Percentiles rank a stretch among this genome's conserved stretches.
phyloP scores from a whole-genome alignment of 1,140 invertebrate species.

The Acromyrmex charruanus region DNA sequence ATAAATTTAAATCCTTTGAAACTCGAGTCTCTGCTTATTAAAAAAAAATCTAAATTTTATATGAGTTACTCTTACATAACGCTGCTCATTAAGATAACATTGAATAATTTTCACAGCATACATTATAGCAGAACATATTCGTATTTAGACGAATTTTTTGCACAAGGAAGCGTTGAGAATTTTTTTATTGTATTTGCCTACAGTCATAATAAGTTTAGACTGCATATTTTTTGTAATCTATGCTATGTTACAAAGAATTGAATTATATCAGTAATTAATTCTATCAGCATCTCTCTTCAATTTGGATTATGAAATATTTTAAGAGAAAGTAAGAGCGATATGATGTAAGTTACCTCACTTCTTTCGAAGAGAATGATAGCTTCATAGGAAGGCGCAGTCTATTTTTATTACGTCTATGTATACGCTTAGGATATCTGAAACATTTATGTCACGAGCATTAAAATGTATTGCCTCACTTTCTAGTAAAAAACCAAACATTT shows the following conservation, averaged over 20 bases:
- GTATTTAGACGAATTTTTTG: neutral
- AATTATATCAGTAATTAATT: too few relatives aligned
- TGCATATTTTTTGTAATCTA: too few relatives aligned
- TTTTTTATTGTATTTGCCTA: neutral
- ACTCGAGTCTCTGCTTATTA: neutral
- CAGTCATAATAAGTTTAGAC: too few relatives aligned
- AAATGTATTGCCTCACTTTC: neutral
- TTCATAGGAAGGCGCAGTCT: too few relatives aligned
- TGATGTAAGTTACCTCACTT: too few relatives aligned
- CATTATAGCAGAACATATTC: neutral
- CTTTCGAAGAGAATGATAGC: too few relatives aligned
- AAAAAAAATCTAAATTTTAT: neutral
- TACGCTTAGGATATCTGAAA: neutral
- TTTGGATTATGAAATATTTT: too few relatives aligned
- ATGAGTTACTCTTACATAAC: neutral
- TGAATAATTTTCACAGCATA: neutral
- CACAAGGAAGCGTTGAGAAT: neutral
- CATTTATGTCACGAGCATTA: neutral
- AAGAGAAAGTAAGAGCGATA: too few relatives aligned
- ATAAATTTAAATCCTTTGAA: neutral
- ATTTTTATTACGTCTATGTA: too few relatives aligned
- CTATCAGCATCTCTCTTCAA: too few relatives aligned
- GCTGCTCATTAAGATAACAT: neutral
- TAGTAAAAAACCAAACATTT: neutral
- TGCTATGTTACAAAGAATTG: too few relatives aligned